Evolutionary conservation across 2,113 vertebrate genomes (phyloP).

Genomic region (Chunga burmeisteri): DNA sequence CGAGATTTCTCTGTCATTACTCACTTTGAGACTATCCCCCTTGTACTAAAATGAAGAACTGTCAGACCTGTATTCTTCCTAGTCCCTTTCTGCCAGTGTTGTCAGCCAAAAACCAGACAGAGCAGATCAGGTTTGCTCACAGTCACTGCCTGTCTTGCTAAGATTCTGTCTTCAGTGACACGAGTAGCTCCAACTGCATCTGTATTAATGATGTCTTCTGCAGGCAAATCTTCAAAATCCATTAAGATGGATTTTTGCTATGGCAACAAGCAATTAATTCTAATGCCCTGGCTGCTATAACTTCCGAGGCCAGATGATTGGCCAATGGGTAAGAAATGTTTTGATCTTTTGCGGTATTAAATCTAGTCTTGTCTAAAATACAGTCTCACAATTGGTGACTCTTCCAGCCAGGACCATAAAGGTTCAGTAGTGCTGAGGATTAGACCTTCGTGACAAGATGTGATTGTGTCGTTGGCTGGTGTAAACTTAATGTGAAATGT

Average conservation of each 20-base stretch:
- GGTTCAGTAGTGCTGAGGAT: not conserved
- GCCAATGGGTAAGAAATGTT: not conserved
- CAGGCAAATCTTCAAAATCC: not conserved
- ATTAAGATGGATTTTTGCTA: not conserved
- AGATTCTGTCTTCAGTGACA: not conserved
- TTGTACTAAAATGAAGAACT: not conserved
- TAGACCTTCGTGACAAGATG: fast-evolving
- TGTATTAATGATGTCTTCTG: not conserved
- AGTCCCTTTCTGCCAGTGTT: not conserved
- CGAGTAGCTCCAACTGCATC: not conserved
- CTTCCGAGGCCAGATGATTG: not conserved
- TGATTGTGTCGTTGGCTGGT: not conserved
- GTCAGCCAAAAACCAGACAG: not conserved
- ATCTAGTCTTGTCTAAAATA: not conserved
- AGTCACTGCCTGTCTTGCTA: not conserved
- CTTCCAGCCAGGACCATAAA: not conserved
- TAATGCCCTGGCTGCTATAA: not conserved
- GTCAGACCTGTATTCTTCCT: not conserved
- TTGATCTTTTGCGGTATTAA: not conserved
- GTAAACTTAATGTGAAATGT: not conserved
- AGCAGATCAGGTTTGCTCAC: not conserved
- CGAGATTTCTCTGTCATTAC: not conserved
- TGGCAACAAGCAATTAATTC: not conserved
- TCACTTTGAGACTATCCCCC: not conserved
- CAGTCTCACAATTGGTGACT: not conserved